phyloP scores from a whole-genome alignment of 2,797 vertebrate genomes.

The Enteromius argenteus region DNA sequence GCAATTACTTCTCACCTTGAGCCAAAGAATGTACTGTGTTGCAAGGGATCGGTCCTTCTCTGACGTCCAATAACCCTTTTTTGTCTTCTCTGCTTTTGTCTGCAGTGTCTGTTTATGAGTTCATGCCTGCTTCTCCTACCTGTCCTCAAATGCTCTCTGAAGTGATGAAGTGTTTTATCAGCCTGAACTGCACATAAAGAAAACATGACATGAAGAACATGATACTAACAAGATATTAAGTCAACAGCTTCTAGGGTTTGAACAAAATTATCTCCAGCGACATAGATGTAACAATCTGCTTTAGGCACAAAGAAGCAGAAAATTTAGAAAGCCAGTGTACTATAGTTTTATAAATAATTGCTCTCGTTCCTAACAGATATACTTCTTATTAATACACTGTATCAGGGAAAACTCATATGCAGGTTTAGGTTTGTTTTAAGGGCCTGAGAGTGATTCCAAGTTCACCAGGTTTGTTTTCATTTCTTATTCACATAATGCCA shows the following conservation, averaged over 20 bases:
- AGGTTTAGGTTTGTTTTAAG: background rate
- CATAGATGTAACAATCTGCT: conserved; percentile 18
- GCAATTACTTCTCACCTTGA: conserved; percentile 42
- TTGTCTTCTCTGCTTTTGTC: conserved; percentile 23
- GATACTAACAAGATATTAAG: conserved; percentile 7
- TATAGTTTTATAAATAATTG: conserved; percentile 29
- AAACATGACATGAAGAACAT: conserved; percentile 3
- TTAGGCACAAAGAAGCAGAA: background rate
- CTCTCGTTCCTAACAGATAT: conserved; percentile 19
- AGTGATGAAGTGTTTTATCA: conserved; percentile 15
- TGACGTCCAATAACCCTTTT: background rate
- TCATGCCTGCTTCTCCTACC: background rate
- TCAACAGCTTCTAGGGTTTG: conserved; percentile 15
- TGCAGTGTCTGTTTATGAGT: conserved; percentile 20
- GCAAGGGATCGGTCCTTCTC: conserved; percentile 16
- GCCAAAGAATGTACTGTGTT: background rate
- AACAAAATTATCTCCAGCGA: conserved; percentile 30
- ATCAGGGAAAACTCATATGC: background rate
- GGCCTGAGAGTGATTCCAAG: background rate
- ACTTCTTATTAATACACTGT: background rate
- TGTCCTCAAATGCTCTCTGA: conserved; percentile 7
- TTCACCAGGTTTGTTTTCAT: background rate
- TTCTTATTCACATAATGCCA: background rate
- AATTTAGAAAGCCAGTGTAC: background rate
- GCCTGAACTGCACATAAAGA: background rate